Percentiles rank a stretch among this genome's conserved stretches.
These are phyloP conservation scores for Solea solea DNA, from an alignment of 2,113 vertebrate species.

Conservation along the genomic window DNA sequence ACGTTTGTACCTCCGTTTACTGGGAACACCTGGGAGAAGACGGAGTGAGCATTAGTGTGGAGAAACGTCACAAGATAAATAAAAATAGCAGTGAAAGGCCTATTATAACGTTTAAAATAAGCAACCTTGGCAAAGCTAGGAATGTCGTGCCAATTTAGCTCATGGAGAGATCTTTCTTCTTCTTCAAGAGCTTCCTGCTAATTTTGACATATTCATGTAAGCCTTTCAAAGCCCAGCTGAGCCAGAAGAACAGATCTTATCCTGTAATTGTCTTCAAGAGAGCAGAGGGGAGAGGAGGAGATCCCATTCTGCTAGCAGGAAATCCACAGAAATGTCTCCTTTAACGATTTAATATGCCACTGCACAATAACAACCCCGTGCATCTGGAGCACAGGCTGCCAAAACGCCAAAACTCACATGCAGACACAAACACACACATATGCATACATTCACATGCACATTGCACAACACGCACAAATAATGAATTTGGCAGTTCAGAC, in stretches of 20 bases:
- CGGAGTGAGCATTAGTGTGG: slow-evolving; percentile 46
- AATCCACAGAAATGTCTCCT: slow-evolving; percentile 83
- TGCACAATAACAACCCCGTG: slow-evolving; percentile 83
- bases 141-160: slow-evolving; percentile 64
- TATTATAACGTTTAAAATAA: slow-evolving; percentile 44
- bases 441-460: slow-evolving; percentile 27
- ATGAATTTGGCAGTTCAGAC: slow-evolving; percentile 70
- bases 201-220: slow-evolving; percentile 81
- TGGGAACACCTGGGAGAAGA: slow-evolving; percentile 68
- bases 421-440: slow-evolving; percentile 30
- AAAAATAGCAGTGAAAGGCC: slow-evolving; percentile 34
- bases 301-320: slow-evolving; percentile 86
- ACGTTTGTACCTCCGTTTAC: slow-evolving; percentile 90
- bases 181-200: slow-evolving; percentile 79
- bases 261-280: slow-evolving; percentile 75
- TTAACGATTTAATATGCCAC: slow-evolving; percentile 85
- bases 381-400: slow-evolving; percentile 85
- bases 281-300: slow-evolving; percentile 80
- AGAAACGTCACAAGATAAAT: slow-evolving; percentile 30
- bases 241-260: slow-evolving; percentile 80
- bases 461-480: slow-evolving; percentile 45
- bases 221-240: slow-evolving; percentile 84
- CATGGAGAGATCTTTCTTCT: slow-evolving; percentile 49
- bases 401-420: slow-evolving; percentile 55
- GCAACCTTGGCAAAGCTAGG: slow-evolving; percentile 48